A percentile compares a stretch with the other conserved stretches of the same genome.
phyloP scores from a whole-genome alignment of 23 tunicate species.

The Styela plicata region DNA sequence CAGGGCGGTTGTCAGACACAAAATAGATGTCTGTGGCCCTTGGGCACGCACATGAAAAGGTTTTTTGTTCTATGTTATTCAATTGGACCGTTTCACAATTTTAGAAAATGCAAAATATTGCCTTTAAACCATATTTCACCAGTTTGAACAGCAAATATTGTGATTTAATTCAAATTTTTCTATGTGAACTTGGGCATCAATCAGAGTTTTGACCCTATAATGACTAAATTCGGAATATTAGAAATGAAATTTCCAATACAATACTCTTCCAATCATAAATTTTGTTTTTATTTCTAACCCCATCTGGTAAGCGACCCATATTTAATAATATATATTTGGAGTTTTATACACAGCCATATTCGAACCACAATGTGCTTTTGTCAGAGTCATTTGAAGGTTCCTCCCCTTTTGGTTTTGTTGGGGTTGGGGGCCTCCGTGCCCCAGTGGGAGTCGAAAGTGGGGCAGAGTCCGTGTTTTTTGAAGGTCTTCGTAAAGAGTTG shows the following conservation, averaged over 20 bases:
- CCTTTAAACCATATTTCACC: too few species aligned
- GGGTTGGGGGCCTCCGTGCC: conserved; percentile 44
- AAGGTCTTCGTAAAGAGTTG: neutral
- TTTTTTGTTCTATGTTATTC: too few species aligned
- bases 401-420: conserved; percentile 32
- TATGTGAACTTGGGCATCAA: too few species aligned
- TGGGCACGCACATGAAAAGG: too few species aligned
- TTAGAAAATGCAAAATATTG: too few species aligned
- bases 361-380: conserved; percentile 81
- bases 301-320: neutral
- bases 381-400: conserved; percentile 52
- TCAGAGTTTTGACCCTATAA: too few species aligned
- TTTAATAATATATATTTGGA: neutral
- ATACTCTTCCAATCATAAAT: neutral
- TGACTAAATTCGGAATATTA: neutral
- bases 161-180: too few species aligned
- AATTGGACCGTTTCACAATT: too few species aligned
- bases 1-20: too few species aligned
- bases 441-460: conserved; percentile 6
- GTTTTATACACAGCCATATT: conserved; percentile 80
- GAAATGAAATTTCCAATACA: too few species aligned
- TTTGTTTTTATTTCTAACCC: neutral
- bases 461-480: conserved; percentile 28
- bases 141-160: too few species aligned
- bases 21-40: too few species aligned